Evolutionary conservation across 2,113 vertebrate species (phyloP).

Genomic region (Mobula hypostoma): DNA sequence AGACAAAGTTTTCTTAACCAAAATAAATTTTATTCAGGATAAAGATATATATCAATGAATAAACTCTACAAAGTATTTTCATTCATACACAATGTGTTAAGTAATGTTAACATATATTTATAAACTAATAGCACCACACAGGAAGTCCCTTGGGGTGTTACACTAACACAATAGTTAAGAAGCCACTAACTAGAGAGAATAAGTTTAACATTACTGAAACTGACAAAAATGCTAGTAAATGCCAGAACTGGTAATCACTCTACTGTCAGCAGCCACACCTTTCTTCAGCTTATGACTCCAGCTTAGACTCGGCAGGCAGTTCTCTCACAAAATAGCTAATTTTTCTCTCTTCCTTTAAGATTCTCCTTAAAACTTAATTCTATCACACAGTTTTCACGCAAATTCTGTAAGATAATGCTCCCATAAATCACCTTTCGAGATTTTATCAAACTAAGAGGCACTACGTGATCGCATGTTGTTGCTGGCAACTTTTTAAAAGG

Average conservation of each 20-base stretch:
- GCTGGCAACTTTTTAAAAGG: too few relatives aligned
- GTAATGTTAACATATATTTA: too few relatives aligned
- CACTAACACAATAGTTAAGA: too few relatives aligned
- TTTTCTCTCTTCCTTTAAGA: too few relatives aligned
- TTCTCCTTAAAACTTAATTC: too few relatives aligned
- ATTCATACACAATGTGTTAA: too few relatives aligned
- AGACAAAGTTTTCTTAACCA: not conserved
- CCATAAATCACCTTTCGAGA: not conserved
- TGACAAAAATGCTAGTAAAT: not conserved
- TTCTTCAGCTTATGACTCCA: not conserved
- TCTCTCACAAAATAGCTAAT: not conserved
- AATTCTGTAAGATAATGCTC: not conserved
- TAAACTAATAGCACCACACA: too few relatives aligned
- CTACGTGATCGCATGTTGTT: too few relatives aligned
- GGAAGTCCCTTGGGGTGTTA: too few relatives aligned
- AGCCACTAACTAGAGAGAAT: not conserved
- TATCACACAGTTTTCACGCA: not conserved
- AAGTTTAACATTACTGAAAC: not conserved
- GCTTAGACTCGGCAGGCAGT: not conserved
- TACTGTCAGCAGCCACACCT: not conserved
- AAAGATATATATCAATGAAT: too few relatives aligned
- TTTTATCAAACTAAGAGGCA: not conserved
- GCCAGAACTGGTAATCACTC: not conserved
- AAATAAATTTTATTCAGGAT: too few relatives aligned
- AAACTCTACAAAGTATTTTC: too few relatives aligned